These are phyloP conservation scores for Gambusia yucatana DNA, from an alignment of 2,797 vertebrate species.

Conservation along the genomic window DNA sequence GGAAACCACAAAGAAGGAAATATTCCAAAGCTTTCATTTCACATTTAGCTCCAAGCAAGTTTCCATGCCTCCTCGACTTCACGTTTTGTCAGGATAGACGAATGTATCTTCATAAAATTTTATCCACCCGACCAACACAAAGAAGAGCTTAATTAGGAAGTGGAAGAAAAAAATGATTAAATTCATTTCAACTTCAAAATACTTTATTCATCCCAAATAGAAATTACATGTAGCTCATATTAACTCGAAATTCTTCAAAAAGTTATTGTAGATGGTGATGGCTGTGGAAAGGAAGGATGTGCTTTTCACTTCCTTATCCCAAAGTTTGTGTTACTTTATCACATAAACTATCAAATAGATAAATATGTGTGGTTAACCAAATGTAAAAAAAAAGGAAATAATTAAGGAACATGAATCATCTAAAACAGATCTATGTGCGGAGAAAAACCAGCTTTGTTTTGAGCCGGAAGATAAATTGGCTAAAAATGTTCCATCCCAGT, in stretches of 20 bases:
- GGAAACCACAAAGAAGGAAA: neutral
- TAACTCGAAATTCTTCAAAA: too few relatives aligned
- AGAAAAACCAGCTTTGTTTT: neutral
- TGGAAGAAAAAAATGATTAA: neutral
- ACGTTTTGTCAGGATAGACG: neutral
- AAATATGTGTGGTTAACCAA: neutral
- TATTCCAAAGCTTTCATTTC: neutral
- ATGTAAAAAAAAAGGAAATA: neutral
- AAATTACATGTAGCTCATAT: too few relatives aligned
- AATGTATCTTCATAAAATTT: neutral
- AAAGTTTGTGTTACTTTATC: neutral
- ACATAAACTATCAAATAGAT: neutral
- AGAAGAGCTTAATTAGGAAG: neutral
- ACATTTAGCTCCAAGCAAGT: neutral
- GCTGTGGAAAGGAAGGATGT: too few relatives aligned
- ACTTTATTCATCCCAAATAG: too few relatives aligned
- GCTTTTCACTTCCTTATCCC: neutral
- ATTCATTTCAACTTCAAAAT: too few relatives aligned
- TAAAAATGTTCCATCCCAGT: slow-evolving; percentile 29
- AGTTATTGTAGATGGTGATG: too few relatives aligned
- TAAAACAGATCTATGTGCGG: neutral
- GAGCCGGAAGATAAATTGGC: slow-evolving; percentile 34
- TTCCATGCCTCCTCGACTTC: neutral
- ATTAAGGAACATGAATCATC: neutral
- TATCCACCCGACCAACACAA: neutral